Percentiles rank a stretch among this genome's conserved stretches.
Evolutionary conservation across 2,888 invertebrate species (phyloP).

Genomic region (Tenthredo mesomela): DNA sequence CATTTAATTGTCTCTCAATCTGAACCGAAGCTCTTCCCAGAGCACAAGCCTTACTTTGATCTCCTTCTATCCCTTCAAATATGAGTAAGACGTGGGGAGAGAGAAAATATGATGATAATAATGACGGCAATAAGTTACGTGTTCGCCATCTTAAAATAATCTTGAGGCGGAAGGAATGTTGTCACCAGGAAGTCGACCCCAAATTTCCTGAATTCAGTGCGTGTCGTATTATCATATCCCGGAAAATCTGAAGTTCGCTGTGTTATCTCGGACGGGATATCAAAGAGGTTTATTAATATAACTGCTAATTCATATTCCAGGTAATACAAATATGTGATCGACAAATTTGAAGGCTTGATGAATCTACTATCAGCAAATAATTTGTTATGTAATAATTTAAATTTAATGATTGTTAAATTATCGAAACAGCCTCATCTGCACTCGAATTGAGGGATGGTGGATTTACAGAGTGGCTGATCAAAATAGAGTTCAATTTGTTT

Average conservation of each 20-base stretch:
- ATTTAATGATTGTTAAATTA: background rate
- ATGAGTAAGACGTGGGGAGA: background rate
- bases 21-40: background rate
- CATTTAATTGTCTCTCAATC: conserved; percentile 22
- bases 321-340: background rate
- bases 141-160: conserved; percentile 28
- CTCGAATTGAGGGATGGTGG: background rate
- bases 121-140: conserved; percentile 43
- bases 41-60: background rate
- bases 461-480: background rate
- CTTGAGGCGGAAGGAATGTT: background rate
- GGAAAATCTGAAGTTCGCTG: conserved; percentile 5
- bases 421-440: too few relatives aligned
- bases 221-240: background rate
- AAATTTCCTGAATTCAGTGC: background rate
- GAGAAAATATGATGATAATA: conserved; percentile 35
- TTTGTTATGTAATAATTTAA: background rate
- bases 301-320: background rate
- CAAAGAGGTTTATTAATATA: background rate
- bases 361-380: background rate
- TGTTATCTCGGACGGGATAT: background rate
- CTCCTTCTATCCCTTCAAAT: conserved; percentile 27
- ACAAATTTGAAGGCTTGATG: background rate
- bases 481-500: background rate
- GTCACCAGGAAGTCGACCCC: background rate